These are phyloP conservation scores for Andrena flavipes DNA, from an alignment of 2,888 invertebrate genomes.

Conservation along the genomic window DNA sequence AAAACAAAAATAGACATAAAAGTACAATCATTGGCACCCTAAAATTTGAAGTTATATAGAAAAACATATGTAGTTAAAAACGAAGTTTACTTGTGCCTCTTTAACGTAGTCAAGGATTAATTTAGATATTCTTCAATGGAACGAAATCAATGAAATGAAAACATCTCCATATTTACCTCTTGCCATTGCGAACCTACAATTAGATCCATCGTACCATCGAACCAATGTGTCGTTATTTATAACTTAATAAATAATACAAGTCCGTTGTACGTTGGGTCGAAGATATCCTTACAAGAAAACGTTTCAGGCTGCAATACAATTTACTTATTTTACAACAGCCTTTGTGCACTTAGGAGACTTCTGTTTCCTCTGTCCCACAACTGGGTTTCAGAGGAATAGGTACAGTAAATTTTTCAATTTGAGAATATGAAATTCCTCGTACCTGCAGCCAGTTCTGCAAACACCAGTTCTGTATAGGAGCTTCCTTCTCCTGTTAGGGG, in stretches of 20 bases:
- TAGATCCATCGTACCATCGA: neutral
- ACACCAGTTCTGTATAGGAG: slow-evolving; percentile 5
- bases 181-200: too few species aligned
- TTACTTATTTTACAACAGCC: slow-evolving; percentile 49
- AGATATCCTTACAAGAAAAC: slow-evolving; percentile 13
- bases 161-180: neutral
- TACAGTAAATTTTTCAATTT: slow-evolving; percentile 75
- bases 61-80: too few species aligned
- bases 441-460: slow-evolving; percentile 43
- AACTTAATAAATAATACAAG: slow-evolving; percentile 33
- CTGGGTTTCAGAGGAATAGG: slow-evolving; percentile 38
- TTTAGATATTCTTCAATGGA: too few species aligned
- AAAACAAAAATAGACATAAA: too few species aligned
- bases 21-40: too few species aligned
- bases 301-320: slow-evolving; percentile 22
- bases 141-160: too few species aligned
- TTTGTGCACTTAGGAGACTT: slow-evolving; percentile 25
- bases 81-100: too few species aligned
- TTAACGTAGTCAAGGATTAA: too few species aligned
- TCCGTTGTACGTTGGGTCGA: neutral
- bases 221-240: slow-evolving; percentile 28
- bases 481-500: slow-evolving; percentile 24
- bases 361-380: slow-evolving; percentile 36
- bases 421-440: slow-evolving; percentile 77
- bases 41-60: too few species aligned